Evolutionary conservation across 2,113 vertebrate genomes (phyloP), one percentile per base, ranked within the genome.

Genomic region (Calypte anna): DNA sequence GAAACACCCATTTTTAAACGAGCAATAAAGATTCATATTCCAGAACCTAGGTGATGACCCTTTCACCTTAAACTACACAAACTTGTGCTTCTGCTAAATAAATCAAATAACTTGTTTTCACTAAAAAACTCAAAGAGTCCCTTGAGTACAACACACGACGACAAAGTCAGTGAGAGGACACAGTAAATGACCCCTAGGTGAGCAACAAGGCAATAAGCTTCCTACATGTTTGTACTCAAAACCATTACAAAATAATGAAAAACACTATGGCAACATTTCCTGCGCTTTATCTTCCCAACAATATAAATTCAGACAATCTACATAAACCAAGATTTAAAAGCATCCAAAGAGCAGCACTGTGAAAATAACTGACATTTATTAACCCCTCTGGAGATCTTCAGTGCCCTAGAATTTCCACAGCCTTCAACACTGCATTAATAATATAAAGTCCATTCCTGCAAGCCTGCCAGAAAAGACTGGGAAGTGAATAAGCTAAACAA

Each of bases 401-500:
- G 64, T 59, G 83, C 73, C 96, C 94, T 69, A 89, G 91, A 95
- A 94, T 92, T 95, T 96, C 92, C 48, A 92, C 93, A 96, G 89
- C 91, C 84, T 92, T 96, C 81, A 85, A 94, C 92, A 95, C 95
- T 30, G 69, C 89, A 97, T 82, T 93, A 91, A 86, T 91, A 97
- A 95, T 33, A 96, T 77, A 78, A 94, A 91, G 85, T 69, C 86
- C 82, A 88, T 90, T 97, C 78, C 91, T 88, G 70, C 87, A 87
- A 94, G 86, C 61, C 85, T 96, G 94, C 95, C 92, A 96, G 94
- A 89, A 97, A 96, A 93, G 97, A 96, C 96, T 94, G 83, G 91
- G 95, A 95, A 98, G 92, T 90, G 91, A 97, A 94, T 92, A 97
- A 97, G 94, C 95, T 82, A 96, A 98, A 97, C 96, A 98, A 96